These are phyloP conservation scores for Haliclona indistincta DNA, from an alignment of 37 sponge, comb jelly and placozoan species.

Conservation along the genomic window DNA sequence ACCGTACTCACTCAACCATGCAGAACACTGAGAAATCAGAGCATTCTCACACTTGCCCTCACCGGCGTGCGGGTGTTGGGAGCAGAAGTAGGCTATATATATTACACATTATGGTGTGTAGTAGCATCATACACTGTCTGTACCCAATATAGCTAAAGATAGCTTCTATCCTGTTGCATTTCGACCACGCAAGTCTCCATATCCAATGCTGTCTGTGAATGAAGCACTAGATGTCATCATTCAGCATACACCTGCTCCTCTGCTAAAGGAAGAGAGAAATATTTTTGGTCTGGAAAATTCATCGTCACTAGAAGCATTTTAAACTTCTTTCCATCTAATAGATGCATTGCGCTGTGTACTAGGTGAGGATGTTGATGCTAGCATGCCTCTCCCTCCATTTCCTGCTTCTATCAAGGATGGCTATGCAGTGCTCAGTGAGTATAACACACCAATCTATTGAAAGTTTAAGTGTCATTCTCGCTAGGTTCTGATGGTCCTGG, in stretches of 20 bases:
- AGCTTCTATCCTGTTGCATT: constrained; percentile 66
- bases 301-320: too few species aligned
- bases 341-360: constrained; percentile 64
- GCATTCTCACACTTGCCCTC: constrained; percentile 35
- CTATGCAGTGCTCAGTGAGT: constrained; percentile 88
- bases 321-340: not conserved
- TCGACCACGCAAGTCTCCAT: constrained; percentile 79
- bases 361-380: constrained; percentile 64
- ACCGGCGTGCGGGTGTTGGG: not conserved
- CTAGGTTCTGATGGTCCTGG: constrained; percentile 76
- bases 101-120: too few species aligned
- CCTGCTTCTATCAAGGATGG: constrained; percentile 98
- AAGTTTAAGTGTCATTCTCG: not conserved
- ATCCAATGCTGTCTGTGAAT: constrained; percentile 79
- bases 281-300: not conserved
- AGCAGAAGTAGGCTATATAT: constrained; percentile 32
- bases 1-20: not conserved
- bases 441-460: not conserved
- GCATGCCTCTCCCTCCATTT: constrained; percentile 84
- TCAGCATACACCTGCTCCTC: constrained; percentile 10
- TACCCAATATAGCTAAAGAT: constrained; percentile 10
- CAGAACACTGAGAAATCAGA: not conserved
- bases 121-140: too few species aligned
- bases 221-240: constrained; percentile 68
- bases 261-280: not conserved